Conservation (phyloP, 2,888 invertebrate species). For the Oligia fasciuncula region DNA sequence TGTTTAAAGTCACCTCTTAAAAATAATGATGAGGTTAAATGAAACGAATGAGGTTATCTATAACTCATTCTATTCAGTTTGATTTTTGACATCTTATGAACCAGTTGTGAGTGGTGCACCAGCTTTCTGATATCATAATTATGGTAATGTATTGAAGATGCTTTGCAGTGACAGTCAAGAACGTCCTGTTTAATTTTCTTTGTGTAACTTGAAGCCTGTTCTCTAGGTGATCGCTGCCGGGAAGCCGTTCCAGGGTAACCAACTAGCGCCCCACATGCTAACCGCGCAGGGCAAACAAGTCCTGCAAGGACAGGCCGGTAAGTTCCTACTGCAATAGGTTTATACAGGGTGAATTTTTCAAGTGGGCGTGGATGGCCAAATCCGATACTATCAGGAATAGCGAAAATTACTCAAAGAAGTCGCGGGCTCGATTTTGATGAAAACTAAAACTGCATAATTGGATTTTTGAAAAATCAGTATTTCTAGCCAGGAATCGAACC, state of each 20-base stretch:
- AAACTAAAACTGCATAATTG: no score
- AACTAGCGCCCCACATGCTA: constrained; percentile 95
- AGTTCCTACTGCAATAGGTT: constrained; percentile 64
- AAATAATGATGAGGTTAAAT: not conserved
- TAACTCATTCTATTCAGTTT: constrained; percentile 15
- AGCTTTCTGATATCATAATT: not conserved
- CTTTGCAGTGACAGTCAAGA: not conserved
- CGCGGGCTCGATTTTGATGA: no score
- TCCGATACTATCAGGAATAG: no score
- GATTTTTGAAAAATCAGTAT: no score
- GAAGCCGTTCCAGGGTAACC: constrained; percentile 95
- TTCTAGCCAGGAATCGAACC: no score
- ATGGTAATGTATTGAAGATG: not conserved
- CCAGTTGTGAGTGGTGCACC: not conserved
- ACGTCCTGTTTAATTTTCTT: not conserved
- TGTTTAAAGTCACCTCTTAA: constrained; percentile 1
- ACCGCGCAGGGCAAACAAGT: constrained; percentile 94
- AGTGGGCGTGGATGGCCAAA: no score
- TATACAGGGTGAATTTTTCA: not conserved
- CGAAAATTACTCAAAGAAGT: no score
- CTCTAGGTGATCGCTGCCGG: constrained; percentile 94
- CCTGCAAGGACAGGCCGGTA: constrained; percentile 91
- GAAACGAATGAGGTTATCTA: constrained; percentile 2
- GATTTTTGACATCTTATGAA: not conserved
- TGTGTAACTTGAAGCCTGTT: constrained; percentile 35